Conservation (phyloP, 2,888 invertebrate genomes). For the Xestia sexstrigata region DNA sequence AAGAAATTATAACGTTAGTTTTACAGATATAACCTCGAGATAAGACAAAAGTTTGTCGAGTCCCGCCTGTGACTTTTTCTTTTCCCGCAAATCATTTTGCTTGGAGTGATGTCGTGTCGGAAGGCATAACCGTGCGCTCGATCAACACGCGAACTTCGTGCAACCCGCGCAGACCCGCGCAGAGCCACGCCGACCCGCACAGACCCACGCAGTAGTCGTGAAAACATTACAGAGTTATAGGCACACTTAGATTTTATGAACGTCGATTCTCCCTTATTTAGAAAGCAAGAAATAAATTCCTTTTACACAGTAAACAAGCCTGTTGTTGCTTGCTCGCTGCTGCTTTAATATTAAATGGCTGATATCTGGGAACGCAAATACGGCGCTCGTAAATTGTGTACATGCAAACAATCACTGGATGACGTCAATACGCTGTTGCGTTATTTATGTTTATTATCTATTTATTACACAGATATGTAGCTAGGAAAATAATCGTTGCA, state of each 20-base stretch:
- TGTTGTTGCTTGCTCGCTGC: slow-evolving; percentile 47
- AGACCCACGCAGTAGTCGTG: slow-evolving; percentile 39
- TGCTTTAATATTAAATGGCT: slow-evolving; percentile 55
- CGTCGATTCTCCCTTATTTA: slow-evolving; percentile 62
- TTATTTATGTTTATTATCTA: background rate
- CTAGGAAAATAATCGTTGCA: background rate
- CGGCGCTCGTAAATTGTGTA: slow-evolving; percentile 30
- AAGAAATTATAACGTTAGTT: slow-evolving; percentile 36
- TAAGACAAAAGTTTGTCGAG: slow-evolving; percentile 50
- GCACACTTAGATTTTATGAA: slow-evolving; percentile 62
- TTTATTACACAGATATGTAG: background rate
- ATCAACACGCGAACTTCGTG: slow-evolving; percentile 59
- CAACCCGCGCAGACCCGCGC: slow-evolving; percentile 13
- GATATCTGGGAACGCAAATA: slow-evolving; percentile 47
- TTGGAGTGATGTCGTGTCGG: slow-evolving; percentile 53
- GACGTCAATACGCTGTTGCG: slow-evolving; percentile 34
- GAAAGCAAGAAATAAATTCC: slow-evolving; percentile 60
- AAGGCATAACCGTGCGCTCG: slow-evolving; percentile 30
- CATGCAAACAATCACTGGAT: slow-evolving; percentile 33
- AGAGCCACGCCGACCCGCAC: slow-evolving; percentile 9
- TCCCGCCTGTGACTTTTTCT: slow-evolving; percentile 45
- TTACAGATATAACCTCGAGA: slow-evolving; percentile 48
- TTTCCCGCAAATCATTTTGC: slow-evolving; percentile 49
- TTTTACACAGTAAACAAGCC: slow-evolving; percentile 58
- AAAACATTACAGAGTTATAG: slow-evolving; percentile 64